Evolutionary conservation across 64 coral and sea anemone genomes (phyloP), one percentile per base, ranked within the genome.

Genomic region (Cladopsammia gracilis): DNA sequence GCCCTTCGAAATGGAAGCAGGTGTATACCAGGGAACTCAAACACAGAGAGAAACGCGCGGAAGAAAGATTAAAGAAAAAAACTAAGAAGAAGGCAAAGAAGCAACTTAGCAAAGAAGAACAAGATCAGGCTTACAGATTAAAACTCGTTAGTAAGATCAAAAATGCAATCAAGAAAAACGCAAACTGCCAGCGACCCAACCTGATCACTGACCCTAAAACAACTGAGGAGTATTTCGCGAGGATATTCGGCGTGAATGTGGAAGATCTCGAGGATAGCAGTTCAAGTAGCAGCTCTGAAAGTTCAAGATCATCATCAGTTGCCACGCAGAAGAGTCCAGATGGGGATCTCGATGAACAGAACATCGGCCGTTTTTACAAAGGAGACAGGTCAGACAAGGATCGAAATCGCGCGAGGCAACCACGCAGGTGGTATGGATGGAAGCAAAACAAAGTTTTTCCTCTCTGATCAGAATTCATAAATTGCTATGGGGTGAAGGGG

Each of bases 91-190:
- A 18, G 22, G 25, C 14, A 1, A 23, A 51, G 6, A 79, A 56
- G 3, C 9, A 58, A 58, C 77, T 5, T 24, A 19, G 57, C 25
- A 62, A 25, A 64, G 58, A 82, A 7, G 57, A 82, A 47, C 34
- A 58, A 3, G 19, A 15, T 11, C 42, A 47, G 13, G 43, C 78
- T 42, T 61, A 81, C 57, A 62, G 44, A 81, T 11, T 82, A 62
- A 43, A 6, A 64, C 13, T 82, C 7, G 18, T 82, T 46, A 82
- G 64, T 15, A 82, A 16, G 25, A 62, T 82, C 64, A 82, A 82
- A 60, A 62, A 82, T 20, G 25, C 78, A 0, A 62, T 82, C 13
- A 60, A 43, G 78, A 47, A 20, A 7, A 62, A 14, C 25, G 57
- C 78, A 12, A 6, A 9, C 20, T 25, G 3, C 26, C 42, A 3